Base-by-base conservation (phyloP, 2,797 vertebrate genomes). In the Sylvilagus floridanus region DNA sequence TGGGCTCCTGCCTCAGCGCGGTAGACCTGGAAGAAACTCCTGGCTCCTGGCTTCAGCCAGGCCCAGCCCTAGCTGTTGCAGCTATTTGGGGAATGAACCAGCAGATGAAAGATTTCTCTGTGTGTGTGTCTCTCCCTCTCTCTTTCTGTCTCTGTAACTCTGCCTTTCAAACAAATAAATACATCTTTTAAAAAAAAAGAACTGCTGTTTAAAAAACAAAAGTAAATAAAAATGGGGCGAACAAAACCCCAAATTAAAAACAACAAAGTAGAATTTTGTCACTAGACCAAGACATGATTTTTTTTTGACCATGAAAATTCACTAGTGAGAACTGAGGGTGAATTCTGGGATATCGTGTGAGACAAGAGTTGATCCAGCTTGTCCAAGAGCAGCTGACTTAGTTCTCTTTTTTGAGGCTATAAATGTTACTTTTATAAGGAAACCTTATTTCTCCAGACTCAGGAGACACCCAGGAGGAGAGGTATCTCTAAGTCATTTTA, bases 351-450 rank as follows among this genome's bases (percentile, higher is more conserved):
- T 72, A 57, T 24, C 52, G 21, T 75, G 91, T 24, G 91, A 79
- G 54, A 71, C 62, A 93, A 83, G 65, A 84, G 65, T 88, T 91
- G 12, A 84, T 81, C 54, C 28, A 6, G 1, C 86, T 93, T 96
- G 81, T 90, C 91, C n/a, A 94, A 95, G 81, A 95, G 92, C 88
- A 87, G 22, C 7, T 93, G 37, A 95, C 47, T 24, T 93, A 82
- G 65, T 84, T 94, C 73, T 30, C 2, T 21, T 88, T 95, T 91
- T 52, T 47, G 82, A 93, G 85, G 60, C 92, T 97, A 32, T 68
- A 92, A 65, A 13, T 7, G 50, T 57, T 69, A 81, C 66, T 96
- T 12, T 96, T 88, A 47, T 84, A 88, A 88, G 32, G 65, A 97
- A 93, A 92, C n/a, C 63, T 32, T 89, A 90, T 78, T 90, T 94